phyloP scores from a whole-genome alignment of 2,797 vertebrate species.

The Xiphophorus birchmanni region DNA sequence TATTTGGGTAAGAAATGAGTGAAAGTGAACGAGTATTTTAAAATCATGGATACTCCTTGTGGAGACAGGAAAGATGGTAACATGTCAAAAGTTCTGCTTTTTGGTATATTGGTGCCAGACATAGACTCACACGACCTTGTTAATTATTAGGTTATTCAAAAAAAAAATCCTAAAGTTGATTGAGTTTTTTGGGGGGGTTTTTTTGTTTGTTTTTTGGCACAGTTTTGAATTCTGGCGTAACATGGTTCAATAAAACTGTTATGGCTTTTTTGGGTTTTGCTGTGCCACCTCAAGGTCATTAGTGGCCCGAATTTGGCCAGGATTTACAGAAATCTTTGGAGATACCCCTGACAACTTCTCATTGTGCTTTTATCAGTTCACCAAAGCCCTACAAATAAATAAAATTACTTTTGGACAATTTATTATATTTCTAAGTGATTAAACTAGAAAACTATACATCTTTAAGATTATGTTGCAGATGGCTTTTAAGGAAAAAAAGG shows the following conservation, averaged over 20 bases:
- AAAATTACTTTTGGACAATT: neutral
- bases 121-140: neutral
- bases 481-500: neutral
- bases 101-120: neutral
- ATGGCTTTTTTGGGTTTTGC: neutral
- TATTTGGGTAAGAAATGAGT: neutral
- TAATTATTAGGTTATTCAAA: neutral
- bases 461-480: neutral
- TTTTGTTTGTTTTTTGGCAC: neutral
- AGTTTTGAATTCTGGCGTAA: neutral
- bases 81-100: neutral
- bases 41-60: neutral
- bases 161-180: neutral
- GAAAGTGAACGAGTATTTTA: neutral
- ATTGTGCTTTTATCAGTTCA: constrained; percentile 63
- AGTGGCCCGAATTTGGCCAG: neutral
- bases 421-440: constrained; percentile 12
- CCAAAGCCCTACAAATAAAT: constrained; percentile 62
- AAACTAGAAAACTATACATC: constrained; percentile 13
- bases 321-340: neutral
- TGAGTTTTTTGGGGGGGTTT: fast-evolving
- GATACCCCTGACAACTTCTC: constrained; percentile 21
- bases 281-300: neutral
- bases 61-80: neutral
- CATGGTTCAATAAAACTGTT: neutral